Base-by-base conservation (phyloP, 2,888 invertebrate genomes). In the Callyntrura sp. region DNA sequence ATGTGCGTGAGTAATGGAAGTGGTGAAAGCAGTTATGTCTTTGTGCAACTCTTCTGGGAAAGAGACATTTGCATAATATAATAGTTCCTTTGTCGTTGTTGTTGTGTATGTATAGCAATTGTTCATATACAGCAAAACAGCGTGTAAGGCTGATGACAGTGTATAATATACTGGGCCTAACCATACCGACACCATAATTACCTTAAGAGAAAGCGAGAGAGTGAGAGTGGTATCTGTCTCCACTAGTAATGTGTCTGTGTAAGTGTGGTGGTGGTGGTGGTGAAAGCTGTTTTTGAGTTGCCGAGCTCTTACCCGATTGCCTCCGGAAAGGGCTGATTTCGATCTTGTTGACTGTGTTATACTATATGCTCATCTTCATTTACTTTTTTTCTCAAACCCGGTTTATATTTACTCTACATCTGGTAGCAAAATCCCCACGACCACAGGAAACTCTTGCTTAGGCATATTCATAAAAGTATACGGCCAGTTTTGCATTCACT, bases 341-440 rank as follows among this genome's bases (percentile, higher is more conserved):
- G n/a, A 88, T 88, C 88, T 73, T 87, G 55, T 14, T 48, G 70
- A 73, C 73, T 73, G 25, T 62, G 25, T 62, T 62, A 20, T 60
- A 17, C 43, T 35, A 35, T 35, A 79, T 85, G 60, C 28, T 45
- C 51, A 6, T n/a, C 6, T 14, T 57, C 73, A n/a, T 23, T 48
- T 14, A 35, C 76, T 83, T 78, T 35, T n/a, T 35, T 83, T 57
- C 83, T 20, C 70, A 85, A 89, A 85, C 89, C 89, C 84, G 89
- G 89, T 89, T 85, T 89, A 17, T 79, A 89, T 89, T 89, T 89
- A 89, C 68, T 89, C 89, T 89, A 89, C 89, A 89, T 89, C 89
- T 89, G 89, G 89, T 70, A 65, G 11, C 79, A 70, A 89, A 89
- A 89, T 84, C 83, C 35, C 76, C 20, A 45, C 35, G 55, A 28